Base-by-base conservation (phyloP, 2,888 invertebrate species). In the Himalopsyche japonica region DNA sequence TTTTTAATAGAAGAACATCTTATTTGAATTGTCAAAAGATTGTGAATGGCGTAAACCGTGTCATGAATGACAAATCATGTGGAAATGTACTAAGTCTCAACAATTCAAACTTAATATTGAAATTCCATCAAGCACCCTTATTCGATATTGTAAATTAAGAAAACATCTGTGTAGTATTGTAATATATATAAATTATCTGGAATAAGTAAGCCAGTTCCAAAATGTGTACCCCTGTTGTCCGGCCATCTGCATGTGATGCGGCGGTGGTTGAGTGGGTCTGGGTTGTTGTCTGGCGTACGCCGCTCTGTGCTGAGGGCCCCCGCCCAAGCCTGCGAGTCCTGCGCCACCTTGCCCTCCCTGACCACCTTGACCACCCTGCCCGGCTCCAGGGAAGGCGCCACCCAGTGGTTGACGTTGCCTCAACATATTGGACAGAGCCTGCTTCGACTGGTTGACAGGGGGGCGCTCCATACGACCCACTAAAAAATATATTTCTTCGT, bases 391-490 rank as follows among this genome's bases (percentile, higher is more conserved):
- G 57, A 80, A 82, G 7, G 76, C 77, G 6, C 78, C 85, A 12
- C 84, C 86, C 49, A 92, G 91, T 0, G 97, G 96, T 87, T 96
- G 93, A 6, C 97, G 93, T 88, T 95, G 94, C 0, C 97, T 93
- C 82, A 98, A 91, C 97, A 98, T 96, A 88, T 97, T 95, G 80
- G 96, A 96, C 57, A 98, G 91, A 0, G 97, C 97, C 89, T 96
- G 97, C 89, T 98, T 97, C 6, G 96, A 95, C 87, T 95, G 95
- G 89, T 95, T 95, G 88, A 95, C 93, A 7, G 89, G 89, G 0
- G 91, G 91, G 5, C 94, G 91, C 7, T 86, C 91, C 91, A 87
- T 80, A 15, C 87, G 80, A 3, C 84, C 85, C 10, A 85, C 87
- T 86, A 57, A 6, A 47, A 30, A 34, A 24, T 10, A 81, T 18